phyloP scores from a whole-genome alignment of 1,140 invertebrate genomes.

The Zaprionus ghesquierei region DNA sequence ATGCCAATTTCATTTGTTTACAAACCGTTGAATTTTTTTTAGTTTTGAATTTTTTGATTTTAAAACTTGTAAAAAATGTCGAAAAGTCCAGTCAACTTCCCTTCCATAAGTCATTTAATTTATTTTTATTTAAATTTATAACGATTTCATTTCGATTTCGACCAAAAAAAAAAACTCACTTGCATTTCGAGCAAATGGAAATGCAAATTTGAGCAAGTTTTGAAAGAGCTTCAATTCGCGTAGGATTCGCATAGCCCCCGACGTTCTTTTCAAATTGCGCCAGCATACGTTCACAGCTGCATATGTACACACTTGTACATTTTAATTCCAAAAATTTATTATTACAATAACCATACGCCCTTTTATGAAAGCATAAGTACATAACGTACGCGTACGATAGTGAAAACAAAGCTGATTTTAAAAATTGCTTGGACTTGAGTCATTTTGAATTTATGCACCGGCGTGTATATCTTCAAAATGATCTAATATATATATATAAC shows the following conservation, averaged over 20 bases:
- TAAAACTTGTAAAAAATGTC: not conserved
- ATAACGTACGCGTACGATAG: slow-evolving; percentile 45
- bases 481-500: slow-evolving; percentile 41
- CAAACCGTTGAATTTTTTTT: not conserved
- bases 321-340: slow-evolving; percentile 73
- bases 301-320: slow-evolving; percentile 53
- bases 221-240: not conserved
- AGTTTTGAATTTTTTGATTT: slow-evolving; percentile 1
- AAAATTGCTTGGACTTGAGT: slow-evolving; percentile 54
- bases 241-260: not conserved
- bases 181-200: slow-evolving; percentile 60
- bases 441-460: slow-evolving; percentile 43
- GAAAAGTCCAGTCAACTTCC: not conserved
- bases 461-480: slow-evolving; percentile 56
- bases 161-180: slow-evolving; percentile 54
- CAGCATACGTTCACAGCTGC: slow-evolving; percentile 1
- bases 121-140: not conserved
- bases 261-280: not conserved
- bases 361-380: slow-evolving; percentile 50
- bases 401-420: slow-evolving; percentile 50
- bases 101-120: not conserved
- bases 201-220: slow-evolving; percentile 55
- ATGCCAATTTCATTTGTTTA: not conserved
- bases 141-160: slow-evolving; percentile 20
- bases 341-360: slow-evolving; percentile 49